Evolutionary conservation across 1,140 invertebrate genomes (phyloP), one percentile per base, ranked within the genome.

Genomic region (Coenobita brevimanus): DNA sequence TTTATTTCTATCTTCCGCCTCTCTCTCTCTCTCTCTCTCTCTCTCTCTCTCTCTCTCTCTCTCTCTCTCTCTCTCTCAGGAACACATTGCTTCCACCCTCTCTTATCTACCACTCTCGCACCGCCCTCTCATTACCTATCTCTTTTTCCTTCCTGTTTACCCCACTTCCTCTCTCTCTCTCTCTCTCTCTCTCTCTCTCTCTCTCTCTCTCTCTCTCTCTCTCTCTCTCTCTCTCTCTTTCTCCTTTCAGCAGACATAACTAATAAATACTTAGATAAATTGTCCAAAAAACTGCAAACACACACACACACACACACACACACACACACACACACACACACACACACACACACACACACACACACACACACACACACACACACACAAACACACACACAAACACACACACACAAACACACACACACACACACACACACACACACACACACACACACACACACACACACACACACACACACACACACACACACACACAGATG

Each of bases 391-490:
- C 30, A 33, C 30, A 67, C 21, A 24, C n/a, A 67, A 4, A n/a
- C 21, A 67, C 64, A 33, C 30, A 67, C 30, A 67, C n/a, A 67
- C n/a, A 67, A 4, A 24, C 30, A 67, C 21, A 33, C 21, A 24
- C 30, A 67, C 64, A 67, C 30, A n/a, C 21, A 67, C 64, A 67
- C 64, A 67, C 64, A 67, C 64, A 67, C 64, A 67, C 64, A 67
- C 30, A 67, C 64, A 67, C 64, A 67, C 64, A 67, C 30, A 67
- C 64, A 67, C 64, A 71, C 30, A 8, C 30, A 10, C 27, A 71
- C 30, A 33, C 13, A 71, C 38, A 71, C 69, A 73, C 69, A 73
- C 69, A 43, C 30, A 73, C 69, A 73, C 69, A 73, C 69, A 73
- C 6, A 36, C 69, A 33, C n/a, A 73, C 2, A 38, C 33, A 38